Evolutionary conservation across 1,140 invertebrate genomes (phyloP).

Genomic region (Maniola jurtina): DNA sequence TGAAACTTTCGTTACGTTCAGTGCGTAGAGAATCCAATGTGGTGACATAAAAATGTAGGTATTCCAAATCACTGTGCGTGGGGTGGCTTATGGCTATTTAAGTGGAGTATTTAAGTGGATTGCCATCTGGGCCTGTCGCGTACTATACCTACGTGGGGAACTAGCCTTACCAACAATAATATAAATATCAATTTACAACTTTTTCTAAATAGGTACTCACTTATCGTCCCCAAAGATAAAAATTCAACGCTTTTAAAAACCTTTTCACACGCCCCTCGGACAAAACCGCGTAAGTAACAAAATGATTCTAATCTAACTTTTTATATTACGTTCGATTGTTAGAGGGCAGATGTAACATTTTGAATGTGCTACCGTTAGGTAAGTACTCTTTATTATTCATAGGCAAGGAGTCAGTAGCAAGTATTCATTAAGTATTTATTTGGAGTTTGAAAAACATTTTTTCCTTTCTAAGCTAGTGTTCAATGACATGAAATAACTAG

Average conservation of each 20-base stretch:
- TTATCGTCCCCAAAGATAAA: not conserved
- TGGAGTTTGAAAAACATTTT: not conserved
- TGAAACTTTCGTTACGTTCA: not conserved
- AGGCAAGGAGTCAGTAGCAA: not conserved
- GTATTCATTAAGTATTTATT: not conserved
- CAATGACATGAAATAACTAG: no score
- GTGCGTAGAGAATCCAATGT: not conserved
- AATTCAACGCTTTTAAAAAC: not conserved
- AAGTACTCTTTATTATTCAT: not conserved
- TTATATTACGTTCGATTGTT: conserved; percentile 21
- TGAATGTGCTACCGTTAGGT: conserved; percentile 15
- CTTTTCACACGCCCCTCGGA: conserved; percentile 1
- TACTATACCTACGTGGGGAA: no score
- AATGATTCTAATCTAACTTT: conserved; percentile 20
- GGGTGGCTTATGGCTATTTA: no score
- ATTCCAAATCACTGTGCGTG: no score
- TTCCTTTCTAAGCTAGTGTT: no score
- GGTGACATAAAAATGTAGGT: no score
- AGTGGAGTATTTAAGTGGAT: no score
- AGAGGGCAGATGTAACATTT: conserved; percentile 16
- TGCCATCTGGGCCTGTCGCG: no score
- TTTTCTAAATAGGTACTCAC: not conserved
- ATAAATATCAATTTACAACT: not conserved
- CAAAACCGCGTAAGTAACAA: conserved; percentile 9
- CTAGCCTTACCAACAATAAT: no score